Evolutionary conservation across 2,888 invertebrate species (phyloP), one percentile per base, ranked within the genome.

Genomic region (Melangyna quadrimaculata): DNA sequence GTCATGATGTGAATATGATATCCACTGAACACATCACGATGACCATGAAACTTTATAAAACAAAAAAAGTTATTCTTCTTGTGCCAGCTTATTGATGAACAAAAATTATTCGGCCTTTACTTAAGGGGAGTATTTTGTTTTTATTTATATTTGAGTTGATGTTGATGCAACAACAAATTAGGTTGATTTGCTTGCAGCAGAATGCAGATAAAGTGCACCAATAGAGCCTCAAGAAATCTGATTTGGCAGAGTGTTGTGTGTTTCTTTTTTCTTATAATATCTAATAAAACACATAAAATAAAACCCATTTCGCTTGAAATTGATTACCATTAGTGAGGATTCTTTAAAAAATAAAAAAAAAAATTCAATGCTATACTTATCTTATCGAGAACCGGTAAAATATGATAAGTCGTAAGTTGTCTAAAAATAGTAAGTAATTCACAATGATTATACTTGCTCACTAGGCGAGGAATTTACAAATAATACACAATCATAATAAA

Each of bases 171-270:
- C 17, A 69, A 59, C 8, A 40, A 59, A 48, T 69, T 35, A 17
- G 45, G 45, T 72, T 29, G 17, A 51, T 53, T 51, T 79, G 59
- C 59, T 67, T 79, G 73, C 59, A 40, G 32, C 51, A 61, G 69
- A 79, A 61, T 79, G 74, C 79, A 53, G 67, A 74, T 74, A 51
- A 43, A 14, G 48, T 79, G 67, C 57, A 59, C 24, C 65, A 72
- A 79, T 73, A 10, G n/a, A n/a, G 29, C 48, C 12, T n/a, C 43
- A 40, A 73, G 74, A 59, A 67, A n/a, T n/a, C 17, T 17, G 35
- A 24, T 29, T 67, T 67, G 51, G 48, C 67, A 67, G 35, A 22
- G 9, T 19, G 5, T n/a, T 51, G n/a, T 2, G 17, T n/a, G 14
- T 59, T 19, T 2, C n/a, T 2, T 29, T 29, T 17, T 32, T 32